Base-by-base conservation (phyloP, 2,797 vertebrate species). In the Molothrus ater region DNA sequence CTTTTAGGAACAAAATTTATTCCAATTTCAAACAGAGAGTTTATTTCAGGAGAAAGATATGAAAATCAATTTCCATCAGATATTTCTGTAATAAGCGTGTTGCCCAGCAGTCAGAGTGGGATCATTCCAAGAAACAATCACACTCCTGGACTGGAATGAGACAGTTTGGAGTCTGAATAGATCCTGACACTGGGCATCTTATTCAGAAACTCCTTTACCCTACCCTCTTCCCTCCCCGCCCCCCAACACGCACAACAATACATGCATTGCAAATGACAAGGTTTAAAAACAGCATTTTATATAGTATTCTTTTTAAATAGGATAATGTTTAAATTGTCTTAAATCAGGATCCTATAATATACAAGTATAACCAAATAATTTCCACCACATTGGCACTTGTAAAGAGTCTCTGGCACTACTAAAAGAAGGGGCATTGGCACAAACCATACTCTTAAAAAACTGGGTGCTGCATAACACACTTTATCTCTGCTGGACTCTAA, bases 11-110 rank as follows among this genome's bases (percentile, higher is more conserved):
- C 98, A 98, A 98, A 98, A 99, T 99, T 99, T 99, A 99, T 99
- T 99, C 99, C 98, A 99, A 99, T 99, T 99, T 99, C 99, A 99
- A 99, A 99, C 99, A 99, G 98, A 99, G 98, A 99, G 96, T 98
- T 98, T 97, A 98, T 98, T 98, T 99, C 98, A 99, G 98, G 99
- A 99, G 99, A 99, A 99, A 99, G 98, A 98, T 99, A 99, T 99
- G 99, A 99, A 99, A 99, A 98, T 99, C 97, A 97, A 96, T 98
- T 99, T 98, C 98, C 98, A 98, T 98, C 97, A 91, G 96, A 98
- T 98, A 94, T 93, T 97, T 97, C 97, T 98, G 98, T 98, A 98
- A 98, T 98, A 98, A 98, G 98, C 98, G 98, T 98, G 98, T 98
- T 98, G 97, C 96, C 97, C 97, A 95, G 79, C 92, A 96, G 80